Base-by-base conservation (phyloP, 2,113 vertebrate species). In the Calypte anna region DNA sequence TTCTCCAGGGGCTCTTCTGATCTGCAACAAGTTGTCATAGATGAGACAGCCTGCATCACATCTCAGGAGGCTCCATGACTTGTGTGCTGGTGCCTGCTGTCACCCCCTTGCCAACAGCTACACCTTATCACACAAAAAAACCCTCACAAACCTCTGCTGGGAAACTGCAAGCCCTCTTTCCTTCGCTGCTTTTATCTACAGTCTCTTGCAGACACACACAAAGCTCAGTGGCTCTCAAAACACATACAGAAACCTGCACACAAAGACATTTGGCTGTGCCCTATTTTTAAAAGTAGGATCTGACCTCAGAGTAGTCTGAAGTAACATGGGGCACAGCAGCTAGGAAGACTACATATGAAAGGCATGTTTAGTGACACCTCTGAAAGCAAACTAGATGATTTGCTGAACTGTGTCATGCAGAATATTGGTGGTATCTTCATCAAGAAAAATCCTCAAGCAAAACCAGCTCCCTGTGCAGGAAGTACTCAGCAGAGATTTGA, bases 21-120 rank as follows among this genome's bases (percentile, higher is more conserved):
- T 68, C 7, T 59, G 24, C 38, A 64, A 16, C 27, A 79, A 5
- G 20, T 33, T 48, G 36, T 61, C 54, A 50, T 3, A 40, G 50
- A 59, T 33, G 36, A 0, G 0, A 61, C 33, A 63, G 28, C 12
- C 61, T 30, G 14, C 4, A 3, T 24, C 74, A 58, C 3, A 2
- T 61, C 44, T 57, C 36, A 40, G 25, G 24, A 58, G 68, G 31
- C 27, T 5, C 31, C 55, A 33, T 1, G 13, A 63, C 14, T 18
- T 28, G 8, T 48, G 27, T 50, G 68, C n/a, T 22, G 17, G n/a
- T 40, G 54, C 12, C 31, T 51, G 46, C 61, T 80, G 70, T 28
- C 43, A 76, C 8, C 7, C 30, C 20, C 7, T 33, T 36, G 54
- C n/a, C 38, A 63, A 64, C 10, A 69, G 13, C 9, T 58, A 88